Evolutionary conservation across 2,888 invertebrate species (phyloP).

Genomic region (Lepetodrilus schrolli): DNA sequence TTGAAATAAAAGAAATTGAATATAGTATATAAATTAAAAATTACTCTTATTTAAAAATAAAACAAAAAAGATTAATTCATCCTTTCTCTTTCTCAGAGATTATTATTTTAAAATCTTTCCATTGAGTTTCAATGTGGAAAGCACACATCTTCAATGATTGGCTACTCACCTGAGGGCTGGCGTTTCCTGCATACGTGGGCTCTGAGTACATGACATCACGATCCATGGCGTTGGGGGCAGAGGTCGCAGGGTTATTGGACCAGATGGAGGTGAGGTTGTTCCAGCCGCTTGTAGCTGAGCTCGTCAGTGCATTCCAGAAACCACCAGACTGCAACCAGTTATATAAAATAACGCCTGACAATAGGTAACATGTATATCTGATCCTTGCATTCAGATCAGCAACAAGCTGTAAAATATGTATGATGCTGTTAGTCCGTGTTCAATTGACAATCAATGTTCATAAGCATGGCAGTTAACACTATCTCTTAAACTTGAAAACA

Average conservation of each 20-base stretch:
- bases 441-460: not conserved
- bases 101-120: too few relatives aligned
- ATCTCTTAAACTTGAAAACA: too few relatives aligned
- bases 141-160: too few relatives aligned
- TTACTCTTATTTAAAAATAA: too few relatives aligned
- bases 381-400: not conserved
- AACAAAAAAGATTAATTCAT: too few relatives aligned
- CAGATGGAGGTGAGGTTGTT: constrained; percentile 60
- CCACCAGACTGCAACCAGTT: constrained; percentile 45
- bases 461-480: not conserved
- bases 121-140: too few relatives aligned
- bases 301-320: constrained; percentile 66
- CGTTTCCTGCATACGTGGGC: constrained; percentile 28
- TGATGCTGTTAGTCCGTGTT: not conserved
- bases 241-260: constrained; percentile 42
- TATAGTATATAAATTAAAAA: too few relatives aligned
- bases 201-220: constrained; percentile 2
- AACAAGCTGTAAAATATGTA: not conserved
- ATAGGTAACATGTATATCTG: too few relatives aligned
- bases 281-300: constrained; percentile 66
- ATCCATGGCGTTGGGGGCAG: not conserved
- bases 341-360: too few relatives aligned
- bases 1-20: too few relatives aligned
- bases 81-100: too few relatives aligned
- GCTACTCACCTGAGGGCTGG: constrained; percentile 3